Evolutionary conservation across 2,888 invertebrate species (phyloP), one percentile per base, ranked within the genome.

Genomic region (Melanostoma scalare): DNA sequence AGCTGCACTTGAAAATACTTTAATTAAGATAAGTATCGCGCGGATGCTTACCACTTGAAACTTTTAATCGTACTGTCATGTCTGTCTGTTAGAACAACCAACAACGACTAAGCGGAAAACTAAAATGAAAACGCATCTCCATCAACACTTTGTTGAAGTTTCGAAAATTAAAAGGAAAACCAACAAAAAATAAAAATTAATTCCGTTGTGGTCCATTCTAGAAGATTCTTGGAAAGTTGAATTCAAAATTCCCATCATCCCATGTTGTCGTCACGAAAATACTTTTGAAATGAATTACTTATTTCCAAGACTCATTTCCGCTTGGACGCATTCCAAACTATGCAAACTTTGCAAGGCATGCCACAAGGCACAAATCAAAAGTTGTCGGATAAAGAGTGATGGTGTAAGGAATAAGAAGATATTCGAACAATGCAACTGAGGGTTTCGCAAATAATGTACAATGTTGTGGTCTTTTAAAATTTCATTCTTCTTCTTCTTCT

Each of bases 321-420:
- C 48, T 67, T 60, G 76, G 76, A 80, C 75, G 63, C 72, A 68
- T 73, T 67, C 46, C 31, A 63, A 77, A 82, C 56, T 77, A 82
- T 82, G 77, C 81, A 68, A 82, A 82, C 81, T 77, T 73, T 61
- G 40, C 68, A 30, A 82, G 77, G 77, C 76, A 77, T 72, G 77
- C 46, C 63, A 61, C 72, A 50, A 73, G 77, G 63, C 67, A 77
- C 81, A 82, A 82, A 82, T 82, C 81, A 82, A 77, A 63, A 82
- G 73, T 82, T 61, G 55, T 60, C 48, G 6, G 55, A 53, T 65
- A 50, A 60, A 72, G 48, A 48, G 48, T 36, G n/a, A n/a, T n/a
- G 48, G 36, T 61, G 35, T 38, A 60, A 67, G 36, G 76, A 48
- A 55, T 56, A 55, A 61, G 44, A 52, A 73, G 68, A 52, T 58